Evolutionary conservation across 2,113 vertebrate genomes (phyloP), one percentile per base, ranked within the genome.

Genomic region (Zingel zingel): DNA sequence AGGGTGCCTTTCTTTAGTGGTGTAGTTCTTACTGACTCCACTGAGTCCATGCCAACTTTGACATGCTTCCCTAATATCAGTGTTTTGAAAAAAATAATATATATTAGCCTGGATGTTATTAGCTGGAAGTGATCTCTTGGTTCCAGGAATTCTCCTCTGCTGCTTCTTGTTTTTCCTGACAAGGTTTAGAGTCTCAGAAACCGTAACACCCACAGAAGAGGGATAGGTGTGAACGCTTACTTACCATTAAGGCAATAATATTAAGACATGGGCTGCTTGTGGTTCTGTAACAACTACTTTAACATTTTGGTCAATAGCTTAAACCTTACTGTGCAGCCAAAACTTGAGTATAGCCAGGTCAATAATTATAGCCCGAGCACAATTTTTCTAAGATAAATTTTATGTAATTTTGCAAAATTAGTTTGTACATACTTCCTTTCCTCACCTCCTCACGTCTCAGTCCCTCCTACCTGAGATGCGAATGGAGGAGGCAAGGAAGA

Each of bases 81-180:
- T 33, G 15, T 47, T 73, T 62, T 48, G 39, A 39, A 25, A 25
- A 25, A 47, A 65, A 67, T 59, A 36, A 70, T 33, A 15, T 66
- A 39, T 57, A 57, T 70, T 48, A 63, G 54, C 30, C n/a, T 33
- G 39, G 45, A 76, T 56, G 36, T 48, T 61, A 61, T 30, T 56
- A 56, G n/a, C 61, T 54, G 18, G 25, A 54, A 13, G 16, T 1
- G 0, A 45, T 36, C 19, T 64, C 12, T 18, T 39, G 25, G 25
- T 50, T 59, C 23, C 10, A 61, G 3, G 16, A 45, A 54, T 43
- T 43, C 11, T 54, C 48, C 15, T 25, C 9, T 27, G 59, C 61
- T 65, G 8, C 23, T 76, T 43, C 21, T 51, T 63, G 11, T 53
- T 15, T 75, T 54, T 43, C 6, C 21, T 13, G 54, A 53, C 53